phyloP scores from a whole-genome alignment of 2,797 vertebrate genomes.

The Eremophila alpestris region DNA sequence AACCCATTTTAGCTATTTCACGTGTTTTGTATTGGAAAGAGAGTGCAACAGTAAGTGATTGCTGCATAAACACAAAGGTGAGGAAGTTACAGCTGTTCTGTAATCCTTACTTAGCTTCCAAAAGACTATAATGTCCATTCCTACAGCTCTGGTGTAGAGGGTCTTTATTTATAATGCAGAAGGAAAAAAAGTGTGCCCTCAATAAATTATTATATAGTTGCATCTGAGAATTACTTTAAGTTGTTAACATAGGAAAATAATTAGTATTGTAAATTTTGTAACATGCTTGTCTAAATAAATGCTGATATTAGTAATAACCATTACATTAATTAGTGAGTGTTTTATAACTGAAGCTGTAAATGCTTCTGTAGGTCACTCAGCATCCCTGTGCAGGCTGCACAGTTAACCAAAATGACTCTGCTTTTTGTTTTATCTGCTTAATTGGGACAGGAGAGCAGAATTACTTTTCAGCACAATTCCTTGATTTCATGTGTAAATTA shows the following conservation, averaged over 20 bases:
- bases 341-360: constrained; percentile 3
- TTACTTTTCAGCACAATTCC: background rate
- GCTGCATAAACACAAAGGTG: background rate
- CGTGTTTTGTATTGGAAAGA: background rate
- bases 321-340: constrained; percentile 14
- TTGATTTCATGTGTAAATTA: constrained; percentile 45
- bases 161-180: background rate
- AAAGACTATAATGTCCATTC: background rate
- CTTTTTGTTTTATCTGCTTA: constrained; percentile 8
- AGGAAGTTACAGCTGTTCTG: background rate
- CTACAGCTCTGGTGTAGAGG: background rate
- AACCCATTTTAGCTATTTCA: background rate
- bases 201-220: background rate
- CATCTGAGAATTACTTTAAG: background rate
- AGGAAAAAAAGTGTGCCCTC: background rate
- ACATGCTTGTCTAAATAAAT: constrained; percentile 26
- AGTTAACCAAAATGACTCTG: background rate
- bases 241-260: constrained; percentile 6
- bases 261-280: constrained; percentile 9
- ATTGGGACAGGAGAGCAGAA: background rate
- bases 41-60: fast-evolving
- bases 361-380: background rate
- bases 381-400: background rate
- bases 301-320: background rate
- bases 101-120: background rate